phyloP scores from a whole-genome alignment of 2,797 vertebrate species.

The Hippoglossus hippoglossus region DNA sequence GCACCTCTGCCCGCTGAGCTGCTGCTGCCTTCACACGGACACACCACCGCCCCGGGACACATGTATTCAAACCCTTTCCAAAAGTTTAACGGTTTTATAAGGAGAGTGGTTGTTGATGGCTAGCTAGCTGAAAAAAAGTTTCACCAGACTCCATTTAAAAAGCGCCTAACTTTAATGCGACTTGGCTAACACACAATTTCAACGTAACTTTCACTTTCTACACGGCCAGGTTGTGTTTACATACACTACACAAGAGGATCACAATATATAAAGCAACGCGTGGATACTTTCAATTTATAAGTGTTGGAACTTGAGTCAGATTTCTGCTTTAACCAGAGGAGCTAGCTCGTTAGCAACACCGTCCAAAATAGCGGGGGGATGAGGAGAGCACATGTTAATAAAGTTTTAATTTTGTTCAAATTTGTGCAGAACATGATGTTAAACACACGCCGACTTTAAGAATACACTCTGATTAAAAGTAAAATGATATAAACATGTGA shows the following conservation, averaged over 20 bases:
- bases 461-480: fast-evolving
- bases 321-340: no score
- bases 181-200: neutral
- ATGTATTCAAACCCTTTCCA: neutral
- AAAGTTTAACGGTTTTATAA: no score
- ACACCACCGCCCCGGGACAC: neutral
- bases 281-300: neutral
- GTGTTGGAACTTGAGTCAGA: neutral
- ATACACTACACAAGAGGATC: neutral
- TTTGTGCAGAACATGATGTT: fast-evolving
- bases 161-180: neutral
- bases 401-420: constrained; percentile 1
- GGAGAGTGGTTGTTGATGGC: no score
- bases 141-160: constrained; percentile 35
- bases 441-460: neutral
- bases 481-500: fast-evolving
- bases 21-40: constrained; percentile 13
- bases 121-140: neutral
- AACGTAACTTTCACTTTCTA: neutral
- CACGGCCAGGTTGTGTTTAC: neutral
- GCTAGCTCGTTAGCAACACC: constrained; percentile 5
- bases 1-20: constrained; percentile 12
- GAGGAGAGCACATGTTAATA: constrained; percentile 1
- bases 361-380: neutral
- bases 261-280: fast-evolving